Evolutionary conservation across 92 coral and sea anemone species (phyloP).

Genomic region (Chrysogorgia sp.): DNA sequence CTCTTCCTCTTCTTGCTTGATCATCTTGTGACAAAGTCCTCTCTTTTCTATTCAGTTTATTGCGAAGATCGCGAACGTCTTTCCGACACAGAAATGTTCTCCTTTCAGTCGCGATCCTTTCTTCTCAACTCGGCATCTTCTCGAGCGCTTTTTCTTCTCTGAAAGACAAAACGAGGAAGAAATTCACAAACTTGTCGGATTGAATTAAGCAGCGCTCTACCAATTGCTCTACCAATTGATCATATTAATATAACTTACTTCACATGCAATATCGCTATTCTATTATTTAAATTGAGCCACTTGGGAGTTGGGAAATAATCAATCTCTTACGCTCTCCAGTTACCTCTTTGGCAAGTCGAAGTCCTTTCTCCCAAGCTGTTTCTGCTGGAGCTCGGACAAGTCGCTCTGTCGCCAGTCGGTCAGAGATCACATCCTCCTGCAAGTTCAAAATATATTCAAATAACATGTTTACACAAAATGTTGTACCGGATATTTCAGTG

Average conservation of each 20-base stretch:
- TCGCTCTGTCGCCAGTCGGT: slow-evolving; percentile 35
- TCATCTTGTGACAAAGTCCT: slow-evolving; percentile 64
- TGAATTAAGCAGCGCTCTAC: too few species aligned
- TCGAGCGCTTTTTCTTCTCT: slow-evolving; percentile 82
- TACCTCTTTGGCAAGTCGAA: slow-evolving; percentile 90
- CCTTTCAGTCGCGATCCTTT: slow-evolving; percentile 81
- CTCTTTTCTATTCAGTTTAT: slow-evolving; percentile 68
- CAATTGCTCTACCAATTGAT: too few species aligned
- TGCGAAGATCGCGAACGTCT: slow-evolving; percentile 65
- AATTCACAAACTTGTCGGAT: too few species aligned
- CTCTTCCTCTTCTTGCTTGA: slow-evolving; percentile 59
- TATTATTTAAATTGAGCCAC: too few species aligned
- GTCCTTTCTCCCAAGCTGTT: slow-evolving; percentile 96
- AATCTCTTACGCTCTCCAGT: too few species aligned
- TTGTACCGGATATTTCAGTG: too few species aligned
- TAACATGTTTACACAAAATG: background rate
- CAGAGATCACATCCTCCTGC: slow-evolving; percentile 6
- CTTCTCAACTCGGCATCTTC: too few species aligned
- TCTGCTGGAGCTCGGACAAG: slow-evolving; percentile 65
- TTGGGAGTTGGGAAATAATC: background rate
- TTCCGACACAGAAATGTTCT: slow-evolving; percentile 72
- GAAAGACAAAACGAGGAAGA: slow-evolving; percentile 30
- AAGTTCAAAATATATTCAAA: background rate
- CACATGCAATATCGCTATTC: too few species aligned
- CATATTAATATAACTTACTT: background rate